Evolutionary conservation across 1,140 invertebrate species (phyloP).

Genomic region (Drosophila pectinifera): DNA sequence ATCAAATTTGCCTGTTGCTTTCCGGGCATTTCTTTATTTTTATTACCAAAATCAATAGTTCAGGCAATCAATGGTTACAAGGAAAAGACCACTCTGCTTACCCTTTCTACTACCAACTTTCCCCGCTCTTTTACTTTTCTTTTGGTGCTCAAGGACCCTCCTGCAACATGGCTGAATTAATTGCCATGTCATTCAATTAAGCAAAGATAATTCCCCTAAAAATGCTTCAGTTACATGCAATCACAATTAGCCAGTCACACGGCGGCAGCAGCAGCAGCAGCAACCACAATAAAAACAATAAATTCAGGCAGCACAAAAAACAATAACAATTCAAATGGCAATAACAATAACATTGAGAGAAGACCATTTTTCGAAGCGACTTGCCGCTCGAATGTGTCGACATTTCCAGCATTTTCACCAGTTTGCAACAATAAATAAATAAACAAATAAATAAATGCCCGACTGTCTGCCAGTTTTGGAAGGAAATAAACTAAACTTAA

Average conservation of each 20-base stretch:
- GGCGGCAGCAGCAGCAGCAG: neutral
- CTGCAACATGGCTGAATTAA: conserved; percentile 35
- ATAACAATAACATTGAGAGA: conserved; percentile 28
- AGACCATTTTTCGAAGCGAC: conserved; percentile 9
- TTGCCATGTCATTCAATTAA: conserved; percentile 70
- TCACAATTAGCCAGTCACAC: conserved; percentile 58
- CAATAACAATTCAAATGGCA: conserved; percentile 30
- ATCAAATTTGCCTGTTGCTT: conserved; percentile 1
- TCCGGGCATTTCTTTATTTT: too few species aligned
- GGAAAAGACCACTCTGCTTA: neutral
- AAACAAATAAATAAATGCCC: conserved; percentile 31
- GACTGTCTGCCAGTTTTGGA: neutral
- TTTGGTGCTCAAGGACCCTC: neutral
- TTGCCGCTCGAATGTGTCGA: conserved; percentile 47
- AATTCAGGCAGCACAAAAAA: conserved; percentile 8
- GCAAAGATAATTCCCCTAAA: conserved; percentile 65
- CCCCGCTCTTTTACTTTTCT: neutral
- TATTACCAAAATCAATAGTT: conserved; percentile 16
- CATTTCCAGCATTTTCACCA: conserved; percentile 53
- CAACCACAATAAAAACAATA: conserved; percentile 16
- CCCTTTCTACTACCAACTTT: neutral
- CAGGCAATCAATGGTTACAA: conserved; percentile 7
- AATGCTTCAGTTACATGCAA: conserved; percentile 65
- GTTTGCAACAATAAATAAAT: conserved; percentile 24
- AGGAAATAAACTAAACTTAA: conserved; percentile 20